Percentiles rank a stretch among this genome's conserved stretches.
Conservation (phyloP, 1,140 invertebrate genomes). For the Papilio xuthus region DNA sequence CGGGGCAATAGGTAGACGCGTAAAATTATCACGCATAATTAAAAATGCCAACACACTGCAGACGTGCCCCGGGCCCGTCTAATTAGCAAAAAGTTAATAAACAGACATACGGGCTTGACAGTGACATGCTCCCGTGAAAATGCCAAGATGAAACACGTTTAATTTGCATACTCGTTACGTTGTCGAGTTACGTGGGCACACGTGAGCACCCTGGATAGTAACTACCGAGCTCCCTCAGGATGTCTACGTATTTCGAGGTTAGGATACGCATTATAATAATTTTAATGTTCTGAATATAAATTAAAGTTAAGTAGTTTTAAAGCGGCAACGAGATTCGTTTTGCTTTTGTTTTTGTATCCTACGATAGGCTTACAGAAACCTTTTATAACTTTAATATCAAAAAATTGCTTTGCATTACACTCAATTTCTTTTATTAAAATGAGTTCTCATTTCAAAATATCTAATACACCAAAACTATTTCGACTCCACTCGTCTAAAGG, state of each 20-base stretch:
- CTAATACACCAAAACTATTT: background rate
- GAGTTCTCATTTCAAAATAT: background rate
- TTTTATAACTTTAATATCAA: background rate
- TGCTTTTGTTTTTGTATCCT: background rate
- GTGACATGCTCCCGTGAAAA: constrained; percentile 75
- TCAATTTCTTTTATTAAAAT: too few relatives aligned
- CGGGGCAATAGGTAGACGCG: constrained; percentile 45
- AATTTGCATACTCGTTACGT: constrained; percentile 73
- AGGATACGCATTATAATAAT: constrained; percentile 32
- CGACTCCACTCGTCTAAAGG: background rate
- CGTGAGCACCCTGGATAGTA: constrained; percentile 34
- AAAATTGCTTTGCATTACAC: background rate
- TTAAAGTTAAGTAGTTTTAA: constrained; percentile 16
- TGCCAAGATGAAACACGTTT: constrained; percentile 79
- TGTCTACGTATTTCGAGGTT: constrained; percentile 31
- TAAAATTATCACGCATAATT: constrained; percentile 71
- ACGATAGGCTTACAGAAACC: background rate
- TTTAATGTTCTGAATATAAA: constrained; percentile 29
- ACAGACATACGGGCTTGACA: constrained; percentile 73
- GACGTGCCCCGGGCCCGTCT: constrained; percentile 66
- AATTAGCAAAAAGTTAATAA: constrained; percentile 81
- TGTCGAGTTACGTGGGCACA: constrained; percentile 45
- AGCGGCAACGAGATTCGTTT: background rate
- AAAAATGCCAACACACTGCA: constrained; percentile 76
- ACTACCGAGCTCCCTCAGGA: constrained; percentile 40